Evolutionary conservation across 2,888 invertebrate species (phyloP), one percentile per base, ranked within the genome.

Genomic region (Linnaemya vulpina): DNA sequence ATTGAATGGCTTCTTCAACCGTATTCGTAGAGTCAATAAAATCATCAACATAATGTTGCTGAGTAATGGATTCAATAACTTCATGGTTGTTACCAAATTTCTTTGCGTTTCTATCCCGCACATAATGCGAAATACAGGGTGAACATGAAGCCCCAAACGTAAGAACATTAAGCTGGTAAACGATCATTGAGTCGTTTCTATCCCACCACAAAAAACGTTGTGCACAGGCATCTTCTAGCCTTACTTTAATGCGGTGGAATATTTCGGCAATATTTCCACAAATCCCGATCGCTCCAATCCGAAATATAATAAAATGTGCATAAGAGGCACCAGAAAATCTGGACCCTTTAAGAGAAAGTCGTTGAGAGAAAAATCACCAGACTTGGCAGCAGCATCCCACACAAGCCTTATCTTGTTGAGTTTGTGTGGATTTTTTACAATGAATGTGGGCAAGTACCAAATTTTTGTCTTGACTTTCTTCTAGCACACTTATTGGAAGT

Each of bases 381-480:
- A 58, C 40, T 84, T 79, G 9, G 70, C 76, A 1, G 80, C 73
- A 11, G 80, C 73, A 46, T 80, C 83, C 76, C 83, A 83, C 3
- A 79, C 83, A 0, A 79, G 65, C 1, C 67, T 51, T 43, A 83
- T 10, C 58, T 79, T 79, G 49, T 70, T 70, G 22, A 76, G 79
- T 17, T 76, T 86, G 43, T 83, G 43, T 1, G 73, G 79, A 20
- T 80, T 83, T 22, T 40, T 63, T 1, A 71, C 82, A 17, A 84
- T 70, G 63, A 85, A 86, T 1, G 68, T 86, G 9, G 83, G 84
- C 3, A 86, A 53, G 40, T 81, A 83, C 84, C 83, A 84, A 8
- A 62, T 53, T 20, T 62, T 67, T 1, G 5, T 30, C 13, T 43
- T 15, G n/a, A 10, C 13, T 20, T 30, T 77, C 22, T n/a, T 67